A percentile compares a stretch with the other conserved stretches of the same genome.
Evolutionary conservation across 2,797 vertebrate genomes (phyloP).

Genomic region (Eulemur albifrons): DNA sequence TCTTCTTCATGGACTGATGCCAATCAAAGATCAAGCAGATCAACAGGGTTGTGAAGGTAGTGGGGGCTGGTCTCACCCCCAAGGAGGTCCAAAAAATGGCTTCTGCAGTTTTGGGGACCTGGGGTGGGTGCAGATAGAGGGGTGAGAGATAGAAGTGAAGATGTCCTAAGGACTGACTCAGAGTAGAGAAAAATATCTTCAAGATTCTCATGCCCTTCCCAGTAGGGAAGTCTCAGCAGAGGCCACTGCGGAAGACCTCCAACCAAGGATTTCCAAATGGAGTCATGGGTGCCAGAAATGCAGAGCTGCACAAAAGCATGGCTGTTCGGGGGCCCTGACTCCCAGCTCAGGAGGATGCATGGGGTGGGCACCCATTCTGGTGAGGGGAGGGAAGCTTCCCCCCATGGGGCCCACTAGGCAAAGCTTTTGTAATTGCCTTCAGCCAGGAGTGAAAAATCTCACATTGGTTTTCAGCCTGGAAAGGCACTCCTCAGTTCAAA

Average conservation of each 20-base stretch:
- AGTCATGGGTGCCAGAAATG: not conserved
- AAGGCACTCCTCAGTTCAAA: not conserved
- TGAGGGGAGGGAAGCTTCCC: not conserved
- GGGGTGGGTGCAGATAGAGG: not conserved
- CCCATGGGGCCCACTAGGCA: not conserved
- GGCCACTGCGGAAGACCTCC: not conserved
- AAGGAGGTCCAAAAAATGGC: not conserved
- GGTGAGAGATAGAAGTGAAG: not conserved
- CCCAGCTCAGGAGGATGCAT: not conserved
- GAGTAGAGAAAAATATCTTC: not conserved
- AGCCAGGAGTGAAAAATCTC: not conserved
- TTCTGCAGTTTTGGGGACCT: not conserved
- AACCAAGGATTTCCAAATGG: not conserved
- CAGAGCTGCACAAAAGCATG: not conserved
- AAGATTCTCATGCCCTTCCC: not conserved
- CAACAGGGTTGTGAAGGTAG: too few species aligned
- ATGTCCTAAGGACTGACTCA: not conserved
- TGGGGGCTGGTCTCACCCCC: not conserved
- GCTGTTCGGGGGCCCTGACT: too few species aligned
- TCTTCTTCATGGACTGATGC: not conserved
- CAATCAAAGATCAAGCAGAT: not conserved
- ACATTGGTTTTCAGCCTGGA: not conserved
- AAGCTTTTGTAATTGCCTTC: not conserved
- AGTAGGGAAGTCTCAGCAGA: not conserved
- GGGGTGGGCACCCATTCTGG: rapidly evolving